Evolutionary conservation across 2,113 vertebrate genomes (phyloP), one percentile per base, ranked within the genome.

Genomic region (Hydrochoerus hydrochaeris): DNA sequence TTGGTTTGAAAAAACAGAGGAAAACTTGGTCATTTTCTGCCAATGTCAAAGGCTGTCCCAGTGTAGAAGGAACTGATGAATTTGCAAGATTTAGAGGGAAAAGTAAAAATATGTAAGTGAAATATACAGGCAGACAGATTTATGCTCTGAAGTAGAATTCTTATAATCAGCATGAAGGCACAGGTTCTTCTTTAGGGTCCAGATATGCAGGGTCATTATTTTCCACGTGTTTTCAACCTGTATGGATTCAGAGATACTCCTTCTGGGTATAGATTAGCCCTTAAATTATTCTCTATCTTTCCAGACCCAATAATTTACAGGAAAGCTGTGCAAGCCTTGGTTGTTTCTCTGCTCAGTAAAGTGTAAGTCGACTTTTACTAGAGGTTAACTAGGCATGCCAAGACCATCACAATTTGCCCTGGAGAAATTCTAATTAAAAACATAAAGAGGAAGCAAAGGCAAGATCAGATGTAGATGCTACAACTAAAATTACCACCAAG

Each of bases 161-260:
- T 91, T 88, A 91, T 54, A 88, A 84, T 65, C 35, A 87, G 65
- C 49, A 1, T 92, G 60, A 88, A 92, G 52, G 24, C 7, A 62
- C 28, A 62, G 52, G 14, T 67, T 65, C 83, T 14, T 88, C 41
- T 67, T 28, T 16, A n/a, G 67, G 28, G 41, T 35, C 41, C 49
- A 88, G 49, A 78, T 69, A 91, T n/a, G 38, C 65, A 82, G 8
- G 30, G 57, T 92, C 73, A 81, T 96, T 86, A 35, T 52, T 32
- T n/a, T 80, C 49, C 71, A 46, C 85, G n/a, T 75, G 30, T 46
- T n/a, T 95, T 63, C 13, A 91, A 57, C 46, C 38, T 81, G 44
- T 65, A 46, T 89, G 63, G 14, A 81, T 85, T 86, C 11, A 35
- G 77, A 75, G 5, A 8, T 2, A 80, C 80, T 85, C 14, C 24